Conservation (phyloP, 2,888 invertebrate genomes). For the Melieria picta region DNA sequence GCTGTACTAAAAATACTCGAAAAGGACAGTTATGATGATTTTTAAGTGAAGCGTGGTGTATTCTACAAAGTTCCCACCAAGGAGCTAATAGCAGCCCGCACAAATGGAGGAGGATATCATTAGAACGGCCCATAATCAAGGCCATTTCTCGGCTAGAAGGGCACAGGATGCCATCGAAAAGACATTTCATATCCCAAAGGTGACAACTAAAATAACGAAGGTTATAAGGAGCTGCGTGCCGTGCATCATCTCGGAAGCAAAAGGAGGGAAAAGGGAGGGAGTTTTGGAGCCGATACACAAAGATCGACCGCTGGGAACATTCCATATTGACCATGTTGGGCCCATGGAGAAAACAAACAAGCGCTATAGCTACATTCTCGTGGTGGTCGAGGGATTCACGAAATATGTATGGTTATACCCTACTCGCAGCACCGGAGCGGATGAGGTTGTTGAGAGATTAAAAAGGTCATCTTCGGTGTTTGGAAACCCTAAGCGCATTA, state of each 20-base stretch:
- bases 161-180: constrained; percentile 22
- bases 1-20: constrained; percentile 34
- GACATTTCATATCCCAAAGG: constrained; percentile 36
- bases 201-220: constrained; percentile 28
- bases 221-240: constrained; percentile 38
- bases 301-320: constrained; percentile 43
- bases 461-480: constrained; percentile 29
- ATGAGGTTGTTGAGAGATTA: constrained; percentile 52
- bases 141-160: background rate
- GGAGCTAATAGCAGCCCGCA: background rate
- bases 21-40: constrained; percentile 33
- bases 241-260: constrained; percentile 31
- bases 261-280: constrained; percentile 47
- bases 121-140: constrained; percentile 48
- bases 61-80: constrained; percentile 26
- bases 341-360: constrained; percentile 53
- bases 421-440: constrained; percentile 44
- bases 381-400: constrained; percentile 54
- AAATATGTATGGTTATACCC: constrained; percentile 59
- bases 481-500: constrained; percentile 50
- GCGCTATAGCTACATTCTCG: constrained; percentile 54
- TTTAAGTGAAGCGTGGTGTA: constrained; percentile 25
- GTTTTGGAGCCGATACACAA: constrained; percentile 29
- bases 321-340: constrained; percentile 58
- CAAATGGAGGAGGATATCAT: constrained; percentile 51